Base-by-base conservation (phyloP, 1,140 invertebrate genomes). In the Ptiloglossa arizonensis region DNA sequence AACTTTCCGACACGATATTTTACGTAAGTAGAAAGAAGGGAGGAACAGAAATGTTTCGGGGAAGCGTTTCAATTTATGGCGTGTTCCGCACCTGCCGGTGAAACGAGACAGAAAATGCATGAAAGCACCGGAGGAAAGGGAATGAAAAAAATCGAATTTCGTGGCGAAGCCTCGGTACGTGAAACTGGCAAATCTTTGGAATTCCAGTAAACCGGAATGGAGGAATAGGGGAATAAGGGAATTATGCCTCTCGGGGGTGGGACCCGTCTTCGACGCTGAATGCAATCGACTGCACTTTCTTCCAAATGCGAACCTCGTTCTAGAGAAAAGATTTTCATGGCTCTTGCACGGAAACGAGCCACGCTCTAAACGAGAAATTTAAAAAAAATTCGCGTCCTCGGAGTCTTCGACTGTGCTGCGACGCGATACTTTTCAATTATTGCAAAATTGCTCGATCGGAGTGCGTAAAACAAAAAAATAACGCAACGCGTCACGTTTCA, bases 151-250 rank as follows among this genome's bases (percentile, higher is more conserved):
- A 76, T 68, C 66, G 54, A 52, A 67, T 70, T 71, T 79, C 80
- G 50, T 78, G 74, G 80, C 69, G 52, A 48, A 70, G 29, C 54
- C 57, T 73, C 29, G 77, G 64, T 85, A 86, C 80, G 81, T 83
- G 87, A 89, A 87, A 85, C 83, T 83, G 62, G 81, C 82, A 85
- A 88, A 86, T 87, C 84, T 86, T 85, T 62, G 50, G 75, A 72
- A 87, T 89, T 86, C 75, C 79, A 50, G 76, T 82, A 86, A 84
- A 79, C 84, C 68, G 57, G 75, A 74, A 84, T 83, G 62, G 84
- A 75, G 29, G 59, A 75, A 66, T 68, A 60, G 85, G 74, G 48
- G 48, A 68, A 68, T 76, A 71, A 68, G 78, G 70, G 87, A 84
- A 87, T 87, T 87, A 88, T 80, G 67, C 29, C 32, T 79, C 9